Base-by-base conservation (phyloP, 2,888 invertebrate genomes). In the Pherbina coryleti region DNA sequence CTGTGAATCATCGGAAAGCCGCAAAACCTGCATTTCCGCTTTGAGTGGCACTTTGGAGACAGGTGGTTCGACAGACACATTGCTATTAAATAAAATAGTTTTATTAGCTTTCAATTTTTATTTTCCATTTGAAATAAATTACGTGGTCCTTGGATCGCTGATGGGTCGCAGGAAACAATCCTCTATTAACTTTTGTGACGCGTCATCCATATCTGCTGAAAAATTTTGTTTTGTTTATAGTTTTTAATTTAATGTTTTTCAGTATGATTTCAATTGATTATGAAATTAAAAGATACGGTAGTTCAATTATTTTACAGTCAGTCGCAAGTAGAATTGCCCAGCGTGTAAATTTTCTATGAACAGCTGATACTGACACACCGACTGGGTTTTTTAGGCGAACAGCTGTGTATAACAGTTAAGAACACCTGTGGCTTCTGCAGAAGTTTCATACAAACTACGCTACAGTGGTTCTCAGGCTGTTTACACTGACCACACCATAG, bases 21-120 rank as follows among this genome's bases (percentile, higher is more conserved):
- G 91, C 66, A 96, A 89, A 7, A 93, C 93, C 85, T 95, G 95
- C 90, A 96, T 90, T 90, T 95, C 95, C 79, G 95, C 94, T 88
- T 94, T 95, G 1, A 94, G 91, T 7, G 91, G 88, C 44, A 91
- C 91, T 78, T 89, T 90, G 5, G 92, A 90, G 80, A 91, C 90
- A 60, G 86, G 82, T 74, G 91, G 89, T 0, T 90, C 90, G 60
- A 90, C 91, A 75, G 90, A 79, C 37, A 84, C 82, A 81, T 88
- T 90, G 31, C 89, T 89, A 73, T 25, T 7, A 34, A 66, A 55
- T 37, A 37, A 55, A 66, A 66, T 69, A 55, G 37, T 75, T 55
- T 75, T 28, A 57, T 19, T 49, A 25, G 25, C 19, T 22, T 57
- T 55, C 11, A 67, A 67, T 5, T 44, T 75, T 37, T 28, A 44